Percentiles rank a stretch among this genome's conserved stretches.
These are phyloP conservation scores for Andrena camellia DNA, from an alignment of 2,888 invertebrate genomes.

Conservation along the genomic window DNA sequence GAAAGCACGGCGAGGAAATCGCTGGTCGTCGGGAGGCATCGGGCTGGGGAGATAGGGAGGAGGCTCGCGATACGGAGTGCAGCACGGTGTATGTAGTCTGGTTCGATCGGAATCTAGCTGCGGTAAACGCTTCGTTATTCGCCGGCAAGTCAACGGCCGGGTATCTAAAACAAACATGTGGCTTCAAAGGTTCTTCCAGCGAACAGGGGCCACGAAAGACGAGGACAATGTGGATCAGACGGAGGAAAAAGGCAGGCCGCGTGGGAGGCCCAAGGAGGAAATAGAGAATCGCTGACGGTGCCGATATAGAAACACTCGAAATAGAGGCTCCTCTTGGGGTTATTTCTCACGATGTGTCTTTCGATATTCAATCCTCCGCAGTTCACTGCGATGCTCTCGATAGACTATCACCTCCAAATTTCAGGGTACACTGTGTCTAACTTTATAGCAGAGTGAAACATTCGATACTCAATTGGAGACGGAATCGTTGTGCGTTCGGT, in stretches of 20 bases:
- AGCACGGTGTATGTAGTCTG: slow-evolving; percentile 38
- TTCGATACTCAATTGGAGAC: too few species aligned
- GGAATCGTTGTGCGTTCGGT: too few species aligned
- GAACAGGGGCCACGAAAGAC: slow-evolving; percentile 60
- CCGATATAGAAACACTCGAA: slow-evolving; percentile 48
- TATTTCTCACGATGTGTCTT: slow-evolving; percentile 12
- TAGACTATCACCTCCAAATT: neutral
- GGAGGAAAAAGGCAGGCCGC: slow-evolving; percentile 31
- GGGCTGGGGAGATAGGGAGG: slow-evolving; percentile 22
- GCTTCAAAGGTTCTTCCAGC: slow-evolving; percentile 69
- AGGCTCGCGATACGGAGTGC: slow-evolving; percentile 12
- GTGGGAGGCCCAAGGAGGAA: slow-evolving; percentile 57
- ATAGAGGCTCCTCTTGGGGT: slow-evolving; percentile 29
- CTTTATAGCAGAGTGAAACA: too few species aligned
- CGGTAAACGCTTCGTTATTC: slow-evolving; percentile 65
- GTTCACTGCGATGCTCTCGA: neutral
- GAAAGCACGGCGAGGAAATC: slow-evolving; percentile 21
- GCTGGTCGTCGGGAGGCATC: neutral
- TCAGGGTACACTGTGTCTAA: too few species aligned
- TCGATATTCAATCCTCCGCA: neutral
- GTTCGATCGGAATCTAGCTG: slow-evolving; percentile 55
- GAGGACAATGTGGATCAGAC: slow-evolving; percentile 53
- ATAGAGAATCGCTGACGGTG: slow-evolving; percentile 56
- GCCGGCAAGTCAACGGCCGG: slow-evolving; percentile 81
- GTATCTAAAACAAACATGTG: slow-evolving; percentile 84